These are phyloP conservation scores for Spodoptera exigua DNA, from an alignment of 2,888 invertebrate species.

Conservation along the genomic window DNA sequence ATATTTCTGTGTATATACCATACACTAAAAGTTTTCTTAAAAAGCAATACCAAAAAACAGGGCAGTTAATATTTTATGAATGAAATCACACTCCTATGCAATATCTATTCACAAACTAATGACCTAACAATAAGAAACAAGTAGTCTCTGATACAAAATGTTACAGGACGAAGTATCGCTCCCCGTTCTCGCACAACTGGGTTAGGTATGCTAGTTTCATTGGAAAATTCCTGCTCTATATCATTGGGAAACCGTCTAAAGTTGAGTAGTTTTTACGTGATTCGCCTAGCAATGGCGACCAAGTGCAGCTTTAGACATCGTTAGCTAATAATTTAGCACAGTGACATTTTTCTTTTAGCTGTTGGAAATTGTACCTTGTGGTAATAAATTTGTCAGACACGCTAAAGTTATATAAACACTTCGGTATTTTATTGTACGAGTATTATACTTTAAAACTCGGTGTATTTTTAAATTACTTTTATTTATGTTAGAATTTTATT, in stretches of 20 bases:
- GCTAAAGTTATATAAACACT: no score
- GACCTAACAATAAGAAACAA: not conserved
- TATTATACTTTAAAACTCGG: no score
- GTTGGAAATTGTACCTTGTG: not conserved
- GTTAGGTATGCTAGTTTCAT: conserved; percentile 38
- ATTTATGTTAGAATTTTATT: no score
- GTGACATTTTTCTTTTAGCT: not conserved
- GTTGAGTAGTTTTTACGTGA: conserved; percentile 52
- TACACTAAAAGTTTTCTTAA: no score
- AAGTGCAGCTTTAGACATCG: conserved; percentile 24
- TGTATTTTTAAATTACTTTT: no score
- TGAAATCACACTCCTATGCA: no score
- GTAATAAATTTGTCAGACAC: no score
- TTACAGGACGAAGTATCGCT: conserved; percentile 1
- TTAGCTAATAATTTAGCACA: conserved; percentile 19
- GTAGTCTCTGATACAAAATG: not conserved
- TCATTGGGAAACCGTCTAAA: conserved; percentile 33
- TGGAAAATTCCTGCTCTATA: conserved; percentile 39
- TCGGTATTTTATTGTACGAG: no score
- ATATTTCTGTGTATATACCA: no score
- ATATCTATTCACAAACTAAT: no score
- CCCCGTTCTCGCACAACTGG: conserved; percentile 20
- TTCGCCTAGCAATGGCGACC: conserved; percentile 35
- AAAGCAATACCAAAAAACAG: no score
- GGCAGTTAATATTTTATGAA: no score